phyloP scores from a whole-genome alignment of 2,888 invertebrate species.

The Pantelozetes paolii region DNA sequence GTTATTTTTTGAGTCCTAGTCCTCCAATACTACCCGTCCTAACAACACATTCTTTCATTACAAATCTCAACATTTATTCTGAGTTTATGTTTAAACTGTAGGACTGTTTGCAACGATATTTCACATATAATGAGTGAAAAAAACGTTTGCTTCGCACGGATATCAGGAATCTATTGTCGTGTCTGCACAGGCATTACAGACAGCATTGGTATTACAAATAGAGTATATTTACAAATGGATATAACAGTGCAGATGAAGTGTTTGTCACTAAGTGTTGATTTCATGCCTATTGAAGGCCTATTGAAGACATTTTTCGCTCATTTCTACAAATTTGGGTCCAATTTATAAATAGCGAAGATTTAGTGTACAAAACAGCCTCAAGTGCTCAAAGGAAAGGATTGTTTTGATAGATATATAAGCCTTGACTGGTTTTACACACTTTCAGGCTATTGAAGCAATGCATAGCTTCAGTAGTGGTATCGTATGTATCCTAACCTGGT shows the following conservation, averaged over 20 bases:
- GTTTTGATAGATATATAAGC: background rate
- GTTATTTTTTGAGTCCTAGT: slow-evolving; percentile 25
- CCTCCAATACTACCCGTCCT: background rate
- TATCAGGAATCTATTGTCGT: slow-evolving; percentile 31
- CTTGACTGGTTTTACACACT: background rate
- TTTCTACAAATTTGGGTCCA: slow-evolving; percentile 2
- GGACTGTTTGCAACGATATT: slow-evolving; percentile 16
- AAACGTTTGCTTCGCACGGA: slow-evolving; percentile 34
- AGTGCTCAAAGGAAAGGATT: background rate
- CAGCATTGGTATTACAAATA: background rate
- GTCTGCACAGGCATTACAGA: background rate
- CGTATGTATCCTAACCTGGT: slow-evolving; percentile 15
- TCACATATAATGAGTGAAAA: background rate
- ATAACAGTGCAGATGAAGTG: background rate
- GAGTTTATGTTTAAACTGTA: slow-evolving; percentile 7
- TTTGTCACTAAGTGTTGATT: slow-evolving; percentile 28
- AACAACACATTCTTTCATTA: slow-evolving; percentile 8
- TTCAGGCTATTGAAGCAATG: background rate
- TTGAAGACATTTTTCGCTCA: background rate
- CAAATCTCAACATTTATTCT: slow-evolving; percentile 16
- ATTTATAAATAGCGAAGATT: slow-evolving; percentile 31
- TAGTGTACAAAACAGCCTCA: slow-evolving; percentile 8
- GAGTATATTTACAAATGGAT: slow-evolving; percentile 20
- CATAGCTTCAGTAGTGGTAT: background rate
- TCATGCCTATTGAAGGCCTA: background rate